Percentiles rank a stretch among this genome's conserved stretches.
Evolutionary conservation across 2,888 invertebrate genomes (phyloP).

Genomic region (Pristionchus maxplancki): DNA sequence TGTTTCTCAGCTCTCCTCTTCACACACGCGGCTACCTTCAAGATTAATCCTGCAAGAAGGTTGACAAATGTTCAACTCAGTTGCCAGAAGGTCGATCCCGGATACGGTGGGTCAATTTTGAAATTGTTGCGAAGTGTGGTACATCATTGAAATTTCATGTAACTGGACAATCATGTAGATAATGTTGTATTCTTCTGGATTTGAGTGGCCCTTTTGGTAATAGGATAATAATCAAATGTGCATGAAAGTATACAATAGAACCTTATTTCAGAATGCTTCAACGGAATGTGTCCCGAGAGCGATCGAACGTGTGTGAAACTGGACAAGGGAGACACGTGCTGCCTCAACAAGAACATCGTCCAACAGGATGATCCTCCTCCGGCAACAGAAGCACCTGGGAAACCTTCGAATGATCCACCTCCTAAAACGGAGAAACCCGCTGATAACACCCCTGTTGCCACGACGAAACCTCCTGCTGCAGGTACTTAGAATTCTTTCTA

Average conservation of each 20-base stretch:
- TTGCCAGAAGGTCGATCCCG: background rate
- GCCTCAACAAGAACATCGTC: background rate
- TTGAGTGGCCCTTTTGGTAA: too few relatives aligned
- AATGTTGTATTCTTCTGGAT: too few relatives aligned
- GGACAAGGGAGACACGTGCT: background rate
- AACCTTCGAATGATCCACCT: background rate
- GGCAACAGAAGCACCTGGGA: background rate
- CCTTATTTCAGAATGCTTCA: background rate
- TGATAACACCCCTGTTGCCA: background rate
- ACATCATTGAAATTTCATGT: too few relatives aligned
- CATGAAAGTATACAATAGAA: too few relatives aligned
- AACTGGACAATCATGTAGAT: too few relatives aligned
- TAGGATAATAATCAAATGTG: too few relatives aligned
- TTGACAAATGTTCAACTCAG: too few relatives aligned
- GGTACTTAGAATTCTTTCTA: background rate
- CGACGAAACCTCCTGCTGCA: background rate
- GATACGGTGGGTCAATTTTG: background rate
- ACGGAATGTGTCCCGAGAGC: constrained; percentile 22
- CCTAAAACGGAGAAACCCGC: background rate
- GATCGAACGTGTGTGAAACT: background rate
- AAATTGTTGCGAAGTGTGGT: background rate
- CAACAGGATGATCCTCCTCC: constrained; percentile 8
- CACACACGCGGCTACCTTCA: background rate
- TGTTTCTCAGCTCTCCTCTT: background rate
- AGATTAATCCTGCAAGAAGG: background rate